Evolutionary conservation across 2,113 vertebrate species (phyloP).

Genomic region (Cyrtonyx montezumae): DNA sequence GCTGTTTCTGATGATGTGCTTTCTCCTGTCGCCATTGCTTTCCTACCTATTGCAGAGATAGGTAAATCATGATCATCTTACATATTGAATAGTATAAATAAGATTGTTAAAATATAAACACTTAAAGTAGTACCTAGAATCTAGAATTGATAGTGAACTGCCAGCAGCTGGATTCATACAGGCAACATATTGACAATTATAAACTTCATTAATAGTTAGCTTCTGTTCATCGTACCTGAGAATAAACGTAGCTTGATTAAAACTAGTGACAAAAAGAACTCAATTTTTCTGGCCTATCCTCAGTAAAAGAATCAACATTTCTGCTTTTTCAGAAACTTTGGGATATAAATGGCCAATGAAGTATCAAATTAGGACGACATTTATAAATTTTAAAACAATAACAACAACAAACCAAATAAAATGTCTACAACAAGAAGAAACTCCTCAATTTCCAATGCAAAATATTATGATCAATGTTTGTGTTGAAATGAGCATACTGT

Average conservation of each 20-base stretch:
- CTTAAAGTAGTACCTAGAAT: conserved; percentile 77
- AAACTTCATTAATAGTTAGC: conserved; percentile 81
- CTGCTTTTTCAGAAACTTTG: neutral
- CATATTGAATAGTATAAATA: neutral
- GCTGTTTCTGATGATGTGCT: neutral
- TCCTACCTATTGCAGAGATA: neutral
- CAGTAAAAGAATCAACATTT: neutral
- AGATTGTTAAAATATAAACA: neutral
- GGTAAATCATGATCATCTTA: neutral
- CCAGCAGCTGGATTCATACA: conserved; percentile 86
- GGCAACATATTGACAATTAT: conserved; percentile 81
- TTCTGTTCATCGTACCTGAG: conserved; percentile 85
- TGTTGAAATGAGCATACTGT: neutral
- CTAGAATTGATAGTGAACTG: conserved; percentile 84
- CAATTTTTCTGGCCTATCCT: neutral
- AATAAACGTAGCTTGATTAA: neutral
- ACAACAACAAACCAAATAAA: neutral
- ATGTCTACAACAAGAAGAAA: neutral
- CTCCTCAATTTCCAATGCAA: neutral
- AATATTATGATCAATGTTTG: neutral
- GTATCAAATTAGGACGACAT: neutral
- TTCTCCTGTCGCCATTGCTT: neutral
- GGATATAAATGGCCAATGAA: neutral
- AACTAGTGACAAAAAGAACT: neutral
- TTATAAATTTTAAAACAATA: neutral